Conservation (phyloP, 1,140 invertebrate species). For the Euura lappo region DNA sequence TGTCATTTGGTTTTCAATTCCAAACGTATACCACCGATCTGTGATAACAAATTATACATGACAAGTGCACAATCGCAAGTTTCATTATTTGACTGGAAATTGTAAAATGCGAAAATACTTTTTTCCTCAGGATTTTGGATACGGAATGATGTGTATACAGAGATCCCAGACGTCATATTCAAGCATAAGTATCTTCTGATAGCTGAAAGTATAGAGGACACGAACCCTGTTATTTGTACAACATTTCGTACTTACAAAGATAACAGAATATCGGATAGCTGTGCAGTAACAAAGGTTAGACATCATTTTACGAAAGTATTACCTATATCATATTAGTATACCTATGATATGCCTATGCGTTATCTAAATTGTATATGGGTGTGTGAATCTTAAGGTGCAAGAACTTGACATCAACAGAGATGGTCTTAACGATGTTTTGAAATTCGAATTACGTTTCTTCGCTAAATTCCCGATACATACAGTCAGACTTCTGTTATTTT, state of each 20-base stretch:
- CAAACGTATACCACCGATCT: too few relatives aligned
- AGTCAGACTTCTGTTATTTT: conserved; percentile 64
- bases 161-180: conserved; percentile 48
- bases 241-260: conserved; percentile 51
- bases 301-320: conserved; percentile 23
- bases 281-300: conserved; percentile 46
- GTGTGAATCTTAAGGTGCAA: conserved; percentile 51
- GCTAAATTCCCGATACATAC: conserved; percentile 55
- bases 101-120: neutral
- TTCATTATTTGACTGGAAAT: too few relatives aligned
- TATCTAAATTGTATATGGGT: neutral
- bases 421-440: conserved; percentile 60
- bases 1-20: too few relatives aligned
- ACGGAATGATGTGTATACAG: conserved; percentile 46
- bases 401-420: conserved; percentile 66
- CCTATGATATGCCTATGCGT: conserved; percentile 2
- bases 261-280: conserved; percentile 52
- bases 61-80: too few relatives aligned
- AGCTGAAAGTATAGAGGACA: conserved; percentile 38
- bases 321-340: neutral
- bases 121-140: conserved; percentile 49
- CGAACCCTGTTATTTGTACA: conserved; percentile 49
- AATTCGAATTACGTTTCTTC: conserved; percentile 60
- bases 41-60: too few relatives aligned
- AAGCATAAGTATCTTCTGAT: conserved; percentile 54